Conservation (phyloP, 2,113 vertebrate species). For the Sterna hirundo region DNA sequence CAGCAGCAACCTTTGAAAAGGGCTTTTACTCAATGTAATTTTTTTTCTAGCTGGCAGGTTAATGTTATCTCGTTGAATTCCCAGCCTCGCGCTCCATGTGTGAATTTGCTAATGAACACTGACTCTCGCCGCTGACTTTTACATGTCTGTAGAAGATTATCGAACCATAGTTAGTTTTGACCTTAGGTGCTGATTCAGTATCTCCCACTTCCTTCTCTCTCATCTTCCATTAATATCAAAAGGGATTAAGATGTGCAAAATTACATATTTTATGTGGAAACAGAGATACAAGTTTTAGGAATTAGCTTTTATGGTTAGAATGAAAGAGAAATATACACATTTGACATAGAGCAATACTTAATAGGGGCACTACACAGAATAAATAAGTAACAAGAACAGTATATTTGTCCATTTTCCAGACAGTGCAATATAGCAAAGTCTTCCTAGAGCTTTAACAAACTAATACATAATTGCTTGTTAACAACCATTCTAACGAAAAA, state of each 20-base stretch:
- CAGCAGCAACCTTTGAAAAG: background rate
- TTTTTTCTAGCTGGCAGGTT: background rate
- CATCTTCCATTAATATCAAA: background rate
- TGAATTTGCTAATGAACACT: constrained; percentile 28
- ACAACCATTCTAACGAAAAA: background rate
- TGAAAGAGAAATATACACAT: background rate
- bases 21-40: background rate
- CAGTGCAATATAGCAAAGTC: background rate
- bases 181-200: background rate
- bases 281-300: background rate
- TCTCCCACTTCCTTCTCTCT: background rate
- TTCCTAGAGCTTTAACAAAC: background rate
- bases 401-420: background rate
- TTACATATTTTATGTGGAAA: background rate
- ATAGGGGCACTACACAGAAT: background rate
- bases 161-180: background rate
- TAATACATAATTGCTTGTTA: background rate
- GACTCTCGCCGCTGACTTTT: background rate
- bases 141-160: background rate
- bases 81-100: background rate
- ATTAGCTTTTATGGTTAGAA: background rate
- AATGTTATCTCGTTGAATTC: background rate
- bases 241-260: background rate
- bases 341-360: background rate
- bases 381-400: background rate